phyloP scores from a whole-genome alignment of 2,888 invertebrate genomes.

The Oscheius sp. region DNA sequence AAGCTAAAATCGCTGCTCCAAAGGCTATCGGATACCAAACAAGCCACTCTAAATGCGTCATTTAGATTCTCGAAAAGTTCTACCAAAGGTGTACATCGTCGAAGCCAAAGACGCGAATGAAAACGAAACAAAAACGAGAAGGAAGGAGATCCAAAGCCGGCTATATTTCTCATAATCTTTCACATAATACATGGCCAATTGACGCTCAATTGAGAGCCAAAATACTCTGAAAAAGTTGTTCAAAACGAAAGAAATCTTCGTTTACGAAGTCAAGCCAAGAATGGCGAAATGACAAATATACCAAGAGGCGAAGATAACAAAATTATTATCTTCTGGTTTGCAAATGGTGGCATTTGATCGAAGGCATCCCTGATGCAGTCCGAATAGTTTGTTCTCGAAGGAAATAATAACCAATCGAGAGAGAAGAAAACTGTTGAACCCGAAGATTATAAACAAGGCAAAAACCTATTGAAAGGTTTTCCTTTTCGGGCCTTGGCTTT shows the following conservation, averaged over 20 bases:
- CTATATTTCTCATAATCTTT: slow-evolving; percentile 9
- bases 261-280: background rate
- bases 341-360: too few species aligned
- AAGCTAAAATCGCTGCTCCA: background rate
- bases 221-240: background rate
- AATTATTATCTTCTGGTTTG: too few species aligned
- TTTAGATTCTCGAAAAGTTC: background rate
- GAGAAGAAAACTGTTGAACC: too few species aligned
- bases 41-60: background rate
- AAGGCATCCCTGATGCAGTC: too few species aligned
- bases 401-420: too few species aligned
- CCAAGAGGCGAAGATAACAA: background rate
- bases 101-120: background rate
- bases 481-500: too few species aligned
- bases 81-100: background rate
- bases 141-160: slow-evolving; percentile 5
- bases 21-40: background rate
- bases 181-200: slow-evolving; percentile 1
- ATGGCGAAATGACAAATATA: too few species aligned
- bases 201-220: slow-evolving; percentile 3
- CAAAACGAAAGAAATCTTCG: too few species aligned
- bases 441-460: too few species aligned
- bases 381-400: too few species aligned
- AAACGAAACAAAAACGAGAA: background rate
- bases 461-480: too few species aligned